Conservation (phyloP, 2,888 invertebrate genomes). For the Notodonta dromedarius region DNA sequence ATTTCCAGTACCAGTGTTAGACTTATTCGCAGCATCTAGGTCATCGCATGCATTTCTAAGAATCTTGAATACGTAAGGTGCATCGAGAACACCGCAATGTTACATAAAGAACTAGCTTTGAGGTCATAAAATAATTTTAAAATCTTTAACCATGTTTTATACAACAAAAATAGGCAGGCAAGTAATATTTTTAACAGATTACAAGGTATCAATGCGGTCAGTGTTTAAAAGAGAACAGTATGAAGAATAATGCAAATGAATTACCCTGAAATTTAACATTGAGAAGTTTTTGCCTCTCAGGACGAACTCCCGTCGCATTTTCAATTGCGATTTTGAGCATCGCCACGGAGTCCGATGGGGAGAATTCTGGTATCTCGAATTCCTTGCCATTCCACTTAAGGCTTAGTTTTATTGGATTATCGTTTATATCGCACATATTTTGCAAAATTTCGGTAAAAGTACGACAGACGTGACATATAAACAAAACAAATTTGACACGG, state of each 20-base stretch:
- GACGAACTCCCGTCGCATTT: slow-evolving; percentile 94
- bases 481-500: slow-evolving; percentile 55
- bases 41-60: slow-evolving; percentile 19
- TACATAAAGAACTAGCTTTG: slow-evolving; percentile 24
- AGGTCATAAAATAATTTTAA: not conserved
- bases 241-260: slow-evolving; percentile 24
- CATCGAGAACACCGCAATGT: slow-evolving; percentile 20
- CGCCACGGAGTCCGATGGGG: slow-evolving; percentile 91
- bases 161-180: not conserved
- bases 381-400: slow-evolving; percentile 98
- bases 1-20: no score
- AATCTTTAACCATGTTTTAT: not conserved
- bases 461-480: slow-evolving; percentile 67
- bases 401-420: slow-evolving; percentile 82
- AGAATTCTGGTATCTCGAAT: slow-evolving; percentile 89
- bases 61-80: slow-evolving; percentile 19
- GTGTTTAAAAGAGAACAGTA: slow-evolving; percentile 6
- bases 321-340: slow-evolving; percentile 94
- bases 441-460: slow-evolving; percentile 40
- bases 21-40: slow-evolving; percentile 16
- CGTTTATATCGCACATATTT: slow-evolving; percentile 79
- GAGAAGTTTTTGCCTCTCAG: slow-evolving; percentile 96
- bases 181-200: not conserved
- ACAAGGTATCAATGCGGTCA: not conserved
- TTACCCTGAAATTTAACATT: slow-evolving; percentile 96